phyloP scores from a whole-genome alignment of 1,140 invertebrate species.

The Drosophila sproati region DNA sequence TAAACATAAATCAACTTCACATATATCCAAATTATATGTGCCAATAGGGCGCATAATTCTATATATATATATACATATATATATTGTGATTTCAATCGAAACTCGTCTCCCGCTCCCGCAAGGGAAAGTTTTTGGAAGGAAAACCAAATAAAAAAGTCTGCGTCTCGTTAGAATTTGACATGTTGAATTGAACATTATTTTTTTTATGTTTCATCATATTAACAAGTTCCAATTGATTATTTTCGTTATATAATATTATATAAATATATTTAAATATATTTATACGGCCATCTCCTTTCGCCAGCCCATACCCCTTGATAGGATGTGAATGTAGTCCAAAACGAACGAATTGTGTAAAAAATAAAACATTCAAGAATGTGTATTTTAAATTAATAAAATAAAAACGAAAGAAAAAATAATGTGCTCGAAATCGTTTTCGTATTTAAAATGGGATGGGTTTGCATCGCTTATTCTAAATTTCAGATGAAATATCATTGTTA shows the following conservation, averaged over 20 bases:
- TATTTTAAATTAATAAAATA: slow-evolving; percentile 65
- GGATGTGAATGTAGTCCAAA: slow-evolving; percentile 58
- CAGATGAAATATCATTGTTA: no score
- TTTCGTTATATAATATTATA: slow-evolving; percentile 52
- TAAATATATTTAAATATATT: slow-evolving; percentile 60
- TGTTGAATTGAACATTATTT: slow-evolving; percentile 55
- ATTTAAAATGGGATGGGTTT: not conserved
- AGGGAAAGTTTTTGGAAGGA: slow-evolving; percentile 44
- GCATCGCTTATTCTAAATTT: no score
- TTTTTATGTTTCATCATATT: slow-evolving; percentile 25
- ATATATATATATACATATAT: slow-evolving; percentile 57
- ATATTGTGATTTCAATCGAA: slow-evolving; percentile 78
- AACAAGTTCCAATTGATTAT: slow-evolving; percentile 71
- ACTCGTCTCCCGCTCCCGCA: slow-evolving; percentile 60
- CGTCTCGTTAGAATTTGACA: slow-evolving; percentile 70
- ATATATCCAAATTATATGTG: slow-evolving; percentile 38
- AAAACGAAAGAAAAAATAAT: slow-evolving; percentile 53
- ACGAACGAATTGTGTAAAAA: slow-evolving; percentile 60
- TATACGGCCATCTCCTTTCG: slow-evolving; percentile 58
- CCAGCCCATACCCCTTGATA: slow-evolving; percentile 18
- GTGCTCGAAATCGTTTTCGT: slow-evolving; percentile 20
- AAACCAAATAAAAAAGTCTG: slow-evolving; percentile 69
- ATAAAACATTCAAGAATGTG: slow-evolving; percentile 55
- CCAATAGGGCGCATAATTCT: slow-evolving; percentile 52
- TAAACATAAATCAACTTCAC: slow-evolving; percentile 27